Conservation (phyloP, 2,888 invertebrate genomes). For the Cephonodes hylas region DNA sequence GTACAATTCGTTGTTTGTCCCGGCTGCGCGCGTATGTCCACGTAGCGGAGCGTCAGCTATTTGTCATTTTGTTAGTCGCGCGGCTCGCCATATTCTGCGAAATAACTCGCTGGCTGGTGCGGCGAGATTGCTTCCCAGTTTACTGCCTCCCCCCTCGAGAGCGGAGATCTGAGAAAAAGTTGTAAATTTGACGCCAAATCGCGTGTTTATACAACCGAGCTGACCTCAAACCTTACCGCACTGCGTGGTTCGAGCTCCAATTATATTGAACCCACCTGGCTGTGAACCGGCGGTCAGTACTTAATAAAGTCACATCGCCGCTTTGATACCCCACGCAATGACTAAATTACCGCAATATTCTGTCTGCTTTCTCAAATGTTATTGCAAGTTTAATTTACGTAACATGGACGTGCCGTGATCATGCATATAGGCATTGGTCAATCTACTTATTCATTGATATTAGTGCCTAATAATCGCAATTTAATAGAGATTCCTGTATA, state of each 20-base stretch:
- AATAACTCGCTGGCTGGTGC: conserved; percentile 65
- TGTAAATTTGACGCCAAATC: conserved; percentile 77
- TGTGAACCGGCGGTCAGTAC: conserved; percentile 38
- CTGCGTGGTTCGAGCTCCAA: conserved; percentile 51
- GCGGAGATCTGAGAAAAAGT: conserved; percentile 67
- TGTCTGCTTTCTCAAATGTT: not conserved
- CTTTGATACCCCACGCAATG: not conserved
- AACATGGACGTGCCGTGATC: not conserved
- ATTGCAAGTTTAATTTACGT: not conserved
- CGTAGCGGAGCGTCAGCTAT: conserved; percentile 57
- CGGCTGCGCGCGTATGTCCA: conserved; percentile 46
- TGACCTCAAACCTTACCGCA: conserved; percentile 65
- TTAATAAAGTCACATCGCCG: conserved; percentile 39
- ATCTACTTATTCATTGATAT: not conserved
- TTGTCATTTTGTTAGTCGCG: conserved; percentile 78
- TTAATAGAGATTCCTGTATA: not conserved
- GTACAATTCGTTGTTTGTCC: conserved; percentile 37
- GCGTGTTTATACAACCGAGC: conserved; percentile 71
- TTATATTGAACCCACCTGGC: conserved; percentile 59
- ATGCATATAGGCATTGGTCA: not conserved
- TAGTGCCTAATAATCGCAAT: not conserved
- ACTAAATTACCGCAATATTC: not conserved
- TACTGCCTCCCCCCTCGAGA: conserved; percentile 64
- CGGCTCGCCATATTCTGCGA: conserved; percentile 70
- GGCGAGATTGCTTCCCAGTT: conserved; percentile 74